phyloP scores from a whole-genome alignment of 2,888 invertebrate genomes.

The Heliothis peltigera region DNA sequence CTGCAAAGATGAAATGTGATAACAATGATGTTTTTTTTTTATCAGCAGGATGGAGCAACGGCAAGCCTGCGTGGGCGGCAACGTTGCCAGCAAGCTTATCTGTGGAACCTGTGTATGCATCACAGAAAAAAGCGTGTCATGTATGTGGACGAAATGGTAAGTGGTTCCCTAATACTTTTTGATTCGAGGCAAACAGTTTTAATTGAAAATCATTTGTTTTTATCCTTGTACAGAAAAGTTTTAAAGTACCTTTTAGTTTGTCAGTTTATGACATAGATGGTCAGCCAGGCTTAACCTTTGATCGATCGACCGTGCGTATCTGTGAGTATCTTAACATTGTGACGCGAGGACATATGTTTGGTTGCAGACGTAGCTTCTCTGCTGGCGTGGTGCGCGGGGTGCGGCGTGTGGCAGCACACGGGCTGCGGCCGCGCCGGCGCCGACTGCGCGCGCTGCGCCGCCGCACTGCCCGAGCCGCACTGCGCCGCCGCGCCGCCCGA shows the following conservation, averaged over 20 bases:
- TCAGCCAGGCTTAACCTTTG: no score
- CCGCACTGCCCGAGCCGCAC: constrained; percentile 65
- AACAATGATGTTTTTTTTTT: neutral
- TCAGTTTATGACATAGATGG: no score
- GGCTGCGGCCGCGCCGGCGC: constrained; percentile 75
- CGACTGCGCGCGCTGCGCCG: constrained; percentile 60
- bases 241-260: no score
- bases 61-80: constrained; percentile 80
- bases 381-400: constrained; percentile 80
- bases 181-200: no score
- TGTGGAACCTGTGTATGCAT: constrained; percentile 81
- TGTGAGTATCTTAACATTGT: neutral
- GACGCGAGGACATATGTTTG: neutral
- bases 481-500: constrained; percentile 68
- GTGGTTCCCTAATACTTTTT: constrained; percentile 22
- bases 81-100: constrained; percentile 82
- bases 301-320: no score
- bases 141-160: constrained; percentile 86
- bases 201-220: no score
- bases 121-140: constrained; percentile 83
- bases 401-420: constrained; percentile 84
- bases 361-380: constrained; percentile 82
- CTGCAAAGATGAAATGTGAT: no score
- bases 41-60: constrained; percentile 73
- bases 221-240: no score